Evolutionary conservation across 2,888 invertebrate species (phyloP), one percentile per base, ranked within the genome.

Genomic region (Apamea anceps): DNA sequence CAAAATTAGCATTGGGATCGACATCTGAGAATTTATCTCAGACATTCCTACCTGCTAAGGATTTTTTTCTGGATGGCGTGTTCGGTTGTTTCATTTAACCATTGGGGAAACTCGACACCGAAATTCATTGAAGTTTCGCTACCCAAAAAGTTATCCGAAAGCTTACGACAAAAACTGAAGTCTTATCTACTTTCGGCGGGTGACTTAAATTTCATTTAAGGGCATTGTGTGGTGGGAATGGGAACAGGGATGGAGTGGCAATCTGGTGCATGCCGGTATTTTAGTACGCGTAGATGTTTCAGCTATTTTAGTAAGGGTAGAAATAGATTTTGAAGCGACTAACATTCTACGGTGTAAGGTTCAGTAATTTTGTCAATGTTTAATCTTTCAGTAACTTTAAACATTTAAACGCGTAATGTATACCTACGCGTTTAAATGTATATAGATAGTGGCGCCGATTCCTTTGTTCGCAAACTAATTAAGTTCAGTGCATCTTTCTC

Each of bases 151-250:
- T 88, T 89, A 48, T 60, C 66, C 74, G 81, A 81, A 85, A 79
- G 78, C 79, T 82, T 72, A 73, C 75, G 84, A 88, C 90, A 90
- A 91, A 90, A 91, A 90, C 88, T 86, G 32, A 82, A 80, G 87
- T 86, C 90, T 90, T 91, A 91, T 92, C 90, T 90, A 87, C 90
- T 88, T 86, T 86, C 76, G 77, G 85, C 72, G 63, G 86, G 85
- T 82, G 90, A 91, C 91, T 92, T 91, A 90, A 90, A 92, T 91
- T 93, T 91, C 87, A 88, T 90, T 92, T 91, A 87, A 89, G 86
- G 82, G 85, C 77, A 88, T 87, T 89, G 87, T 88, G 86, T 81
- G 77, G 76, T 77, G 72, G 78, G 79, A 66, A 74, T 76, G 72
- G 75, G 79, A 51, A 75, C 85, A 83, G 87, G 86, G 85, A 75